phyloP scores from a whole-genome alignment of 2,113 vertebrate genomes.

The Ahaetulla prasina region DNA sequence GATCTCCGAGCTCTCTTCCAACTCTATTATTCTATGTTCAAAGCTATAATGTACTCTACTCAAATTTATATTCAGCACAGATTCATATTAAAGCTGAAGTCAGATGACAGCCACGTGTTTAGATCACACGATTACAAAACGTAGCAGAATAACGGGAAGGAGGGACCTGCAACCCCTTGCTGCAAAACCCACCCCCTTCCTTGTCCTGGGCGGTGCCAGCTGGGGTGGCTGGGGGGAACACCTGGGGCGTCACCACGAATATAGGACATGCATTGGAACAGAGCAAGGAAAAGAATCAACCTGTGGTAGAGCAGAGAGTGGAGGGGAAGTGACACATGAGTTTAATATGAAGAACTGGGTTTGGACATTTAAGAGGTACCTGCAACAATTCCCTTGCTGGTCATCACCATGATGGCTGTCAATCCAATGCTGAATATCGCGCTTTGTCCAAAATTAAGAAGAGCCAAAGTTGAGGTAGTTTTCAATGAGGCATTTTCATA shows the following conservation, averaged over 20 bases:
- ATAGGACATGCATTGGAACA: neutral
- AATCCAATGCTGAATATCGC: constrained; percentile 91
- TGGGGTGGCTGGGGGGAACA: neutral
- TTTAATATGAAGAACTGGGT: neutral
- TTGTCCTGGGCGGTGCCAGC: neutral
- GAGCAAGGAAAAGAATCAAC: neutral
- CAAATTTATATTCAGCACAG: neutral
- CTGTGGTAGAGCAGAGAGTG: neutral
- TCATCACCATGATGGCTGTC: constrained; percentile 89
- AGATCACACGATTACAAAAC: neutral
- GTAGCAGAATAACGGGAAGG: neutral
- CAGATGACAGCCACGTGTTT: neutral
- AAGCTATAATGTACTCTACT: neutral
- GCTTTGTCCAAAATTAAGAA: constrained; percentile 96
- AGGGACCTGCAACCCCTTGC: neutral
- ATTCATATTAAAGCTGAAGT: neutral
- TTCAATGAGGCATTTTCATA: constrained; percentile 92
- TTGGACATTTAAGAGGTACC: constrained; percentile 66
- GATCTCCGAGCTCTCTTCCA: too few species aligned
- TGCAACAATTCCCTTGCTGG: constrained; percentile 91
- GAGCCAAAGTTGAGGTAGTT: constrained; percentile 90
- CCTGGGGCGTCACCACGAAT: neutral
- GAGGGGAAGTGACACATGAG: neutral
- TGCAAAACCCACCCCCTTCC: neutral
- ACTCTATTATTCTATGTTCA: too few species aligned